phyloP scores from a whole-genome alignment of 2,113 vertebrate species.

The Promerops cafer region DNA sequence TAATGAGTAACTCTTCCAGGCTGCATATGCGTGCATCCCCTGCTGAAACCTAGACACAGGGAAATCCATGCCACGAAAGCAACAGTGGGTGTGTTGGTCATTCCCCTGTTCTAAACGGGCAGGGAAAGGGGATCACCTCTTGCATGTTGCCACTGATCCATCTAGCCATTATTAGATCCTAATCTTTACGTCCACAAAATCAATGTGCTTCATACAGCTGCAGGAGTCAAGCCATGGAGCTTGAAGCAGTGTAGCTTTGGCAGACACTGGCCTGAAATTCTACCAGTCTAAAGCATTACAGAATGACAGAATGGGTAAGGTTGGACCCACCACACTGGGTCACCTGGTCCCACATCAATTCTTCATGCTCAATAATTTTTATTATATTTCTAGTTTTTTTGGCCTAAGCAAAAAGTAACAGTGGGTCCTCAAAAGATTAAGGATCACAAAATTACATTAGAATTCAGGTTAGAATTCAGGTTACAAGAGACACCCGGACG shows the following conservation, averaged over 20 bases:
- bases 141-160: neutral
- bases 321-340: no score
- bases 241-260: neutral
- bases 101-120: neutral
- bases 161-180: neutral
- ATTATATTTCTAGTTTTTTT: neutral
- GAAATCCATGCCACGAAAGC: neutral
- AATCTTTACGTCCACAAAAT: neutral
- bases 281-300: neutral
- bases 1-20: neutral
- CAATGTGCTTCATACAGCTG: neutral
- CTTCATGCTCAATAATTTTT: neutral
- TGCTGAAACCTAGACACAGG: neutral
- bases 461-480: neutral
- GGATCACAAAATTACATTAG: neutral
- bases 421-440: neutral
- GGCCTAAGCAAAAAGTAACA: neutral
- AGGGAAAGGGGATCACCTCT: neutral
- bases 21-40: neutral
- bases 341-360: neutral
- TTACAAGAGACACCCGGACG: fast-evolving
- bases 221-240: neutral
- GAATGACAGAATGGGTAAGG: neutral
- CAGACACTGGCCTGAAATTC: neutral
- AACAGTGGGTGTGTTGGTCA: neutral